A percentile compares a stretch with the other conserved stretches of the same genome.
Conservation (phyloP, 2,888 invertebrate genomes). For the Drosophila anceps region DNA sequence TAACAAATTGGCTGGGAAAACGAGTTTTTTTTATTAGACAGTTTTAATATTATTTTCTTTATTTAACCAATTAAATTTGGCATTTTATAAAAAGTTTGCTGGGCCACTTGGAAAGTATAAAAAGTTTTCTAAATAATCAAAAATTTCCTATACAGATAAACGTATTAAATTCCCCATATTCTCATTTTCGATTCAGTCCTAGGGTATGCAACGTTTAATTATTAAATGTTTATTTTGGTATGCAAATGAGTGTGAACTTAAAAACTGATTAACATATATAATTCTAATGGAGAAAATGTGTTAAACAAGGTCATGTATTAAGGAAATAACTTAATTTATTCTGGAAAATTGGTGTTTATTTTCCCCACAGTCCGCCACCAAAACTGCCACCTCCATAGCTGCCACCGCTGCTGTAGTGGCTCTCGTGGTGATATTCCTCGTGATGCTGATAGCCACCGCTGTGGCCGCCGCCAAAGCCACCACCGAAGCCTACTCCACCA, state of each 20-base stretch:
- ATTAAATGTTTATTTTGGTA: slow-evolving; percentile 18
- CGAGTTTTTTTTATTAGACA: too few relatives aligned
- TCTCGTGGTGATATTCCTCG: slow-evolving; percentile 70
- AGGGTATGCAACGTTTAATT: neutral
- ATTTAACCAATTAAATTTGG: neutral
- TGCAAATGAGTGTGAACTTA: slow-evolving; percentile 45
- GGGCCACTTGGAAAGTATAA: neutral
- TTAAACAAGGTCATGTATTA: slow-evolving; percentile 19
- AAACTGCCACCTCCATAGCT: slow-evolving; percentile 57
- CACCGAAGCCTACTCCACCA: slow-evolving; percentile 23
- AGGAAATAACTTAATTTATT: slow-evolving; percentile 7
- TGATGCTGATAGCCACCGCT: slow-evolving; percentile 65
- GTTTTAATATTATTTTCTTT: too few relatives aligned
- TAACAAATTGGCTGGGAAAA: too few relatives aligned
- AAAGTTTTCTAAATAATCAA: neutral
- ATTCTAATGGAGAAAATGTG: slow-evolving; percentile 37
- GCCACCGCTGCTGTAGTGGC: slow-evolving; percentile 67
- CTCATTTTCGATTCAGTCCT: neutral
- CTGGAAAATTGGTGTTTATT: slow-evolving; percentile 32
- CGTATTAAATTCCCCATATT: slow-evolving; percentile 6
- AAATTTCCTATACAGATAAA: neutral
- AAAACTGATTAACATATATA: slow-evolving; percentile 64
- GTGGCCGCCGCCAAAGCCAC: slow-evolving; percentile 58
- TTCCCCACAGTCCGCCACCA: slow-evolving; percentile 61
- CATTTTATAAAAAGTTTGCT: neutral